A percentile compares a stretch with the other conserved stretches of the same genome.
Conservation (phyloP, 2,113 vertebrate species). For the Illadopsis cleaveri region DNA sequence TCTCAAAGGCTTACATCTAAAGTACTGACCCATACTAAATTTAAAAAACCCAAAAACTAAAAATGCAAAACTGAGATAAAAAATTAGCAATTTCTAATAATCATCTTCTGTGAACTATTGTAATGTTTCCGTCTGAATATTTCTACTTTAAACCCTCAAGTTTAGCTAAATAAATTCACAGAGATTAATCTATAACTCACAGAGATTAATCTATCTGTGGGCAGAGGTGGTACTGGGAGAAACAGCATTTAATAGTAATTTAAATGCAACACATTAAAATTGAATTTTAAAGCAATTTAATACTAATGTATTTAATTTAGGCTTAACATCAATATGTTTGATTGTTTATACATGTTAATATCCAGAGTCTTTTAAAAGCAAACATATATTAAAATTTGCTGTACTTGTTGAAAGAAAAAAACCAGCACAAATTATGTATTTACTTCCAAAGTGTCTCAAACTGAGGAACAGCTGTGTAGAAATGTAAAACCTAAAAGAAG, state of each 20-base stretch:
- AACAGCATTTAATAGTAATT: neutral
- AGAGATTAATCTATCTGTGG: fast-evolving
- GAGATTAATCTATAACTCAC: neutral
- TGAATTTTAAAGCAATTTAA: neutral
- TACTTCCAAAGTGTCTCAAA: neutral
- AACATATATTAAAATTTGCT: neutral
- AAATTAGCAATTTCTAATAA: neutral
- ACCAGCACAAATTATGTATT: neutral
- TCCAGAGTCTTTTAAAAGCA: neutral
- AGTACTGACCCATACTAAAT: neutral
- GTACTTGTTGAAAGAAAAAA: neutral
- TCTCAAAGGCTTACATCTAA: neutral
- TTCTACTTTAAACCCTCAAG: neutral
- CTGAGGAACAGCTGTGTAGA: neutral
- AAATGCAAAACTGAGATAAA: neutral
- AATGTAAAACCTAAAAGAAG: neutral
- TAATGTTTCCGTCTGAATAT: neutral
- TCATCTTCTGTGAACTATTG: neutral
- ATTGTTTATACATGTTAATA: neutral
- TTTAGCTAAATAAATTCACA: neutral
- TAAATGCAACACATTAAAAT: neutral
- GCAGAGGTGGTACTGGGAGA: neutral
- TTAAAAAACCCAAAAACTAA: fast-evolving
- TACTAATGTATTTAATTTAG: neutral
- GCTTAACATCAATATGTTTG: neutral